Evolutionary conservation across 1,140 invertebrate genomes (phyloP), one percentile per base, ranked within the genome.

Genomic region (Drosophila setifemur): DNA sequence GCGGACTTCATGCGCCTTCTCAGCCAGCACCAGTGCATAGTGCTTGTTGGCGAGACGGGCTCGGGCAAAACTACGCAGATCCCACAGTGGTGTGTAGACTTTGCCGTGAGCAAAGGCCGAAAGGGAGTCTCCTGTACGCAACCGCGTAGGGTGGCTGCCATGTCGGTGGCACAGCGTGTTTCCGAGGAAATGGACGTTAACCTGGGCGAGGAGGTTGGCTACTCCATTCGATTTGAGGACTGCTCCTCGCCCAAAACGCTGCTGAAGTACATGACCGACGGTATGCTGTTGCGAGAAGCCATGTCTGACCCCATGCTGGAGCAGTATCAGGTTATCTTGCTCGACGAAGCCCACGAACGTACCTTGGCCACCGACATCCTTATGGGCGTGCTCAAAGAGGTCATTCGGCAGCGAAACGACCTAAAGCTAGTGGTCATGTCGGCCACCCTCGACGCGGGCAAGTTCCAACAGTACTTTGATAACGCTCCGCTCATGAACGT

Each of bases 361-460:
- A 99, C 99, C 0, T 91, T 99, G 18, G 98, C 98, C 0, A 99
- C 99, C 0, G 99, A 99, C 90, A 98, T 99, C 48, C 92, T 99
- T 0, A 99, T 99, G 98, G 99, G 98, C 52, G 96, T 98, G 8
- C 91, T 99, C 4, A 99, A 99, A 91, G 98, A 99, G 93, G 97
- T 99, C 5, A 96, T 98, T 14, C 97, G 97, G 75, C 97, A 99
- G 76, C 92, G 99, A 42, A 91, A 92, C 4, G 98, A 99, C 92
- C 92, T 99, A 8, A 99, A 99, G 92, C 93, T 99, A 42, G 97
- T 99, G 71, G 97, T 99, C 86, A 99, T 99, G 98, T 99, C 97
- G 85, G 99, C 99, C 9, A 99, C 99, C 0, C 92, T 99, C n/a
- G 99, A 99, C 92, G 98, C 99, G 43, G 98, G 98, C 3, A 99